phyloP scores from a whole-genome alignment of 2,797 vertebrate genomes.

The Meda fulgida region DNA sequence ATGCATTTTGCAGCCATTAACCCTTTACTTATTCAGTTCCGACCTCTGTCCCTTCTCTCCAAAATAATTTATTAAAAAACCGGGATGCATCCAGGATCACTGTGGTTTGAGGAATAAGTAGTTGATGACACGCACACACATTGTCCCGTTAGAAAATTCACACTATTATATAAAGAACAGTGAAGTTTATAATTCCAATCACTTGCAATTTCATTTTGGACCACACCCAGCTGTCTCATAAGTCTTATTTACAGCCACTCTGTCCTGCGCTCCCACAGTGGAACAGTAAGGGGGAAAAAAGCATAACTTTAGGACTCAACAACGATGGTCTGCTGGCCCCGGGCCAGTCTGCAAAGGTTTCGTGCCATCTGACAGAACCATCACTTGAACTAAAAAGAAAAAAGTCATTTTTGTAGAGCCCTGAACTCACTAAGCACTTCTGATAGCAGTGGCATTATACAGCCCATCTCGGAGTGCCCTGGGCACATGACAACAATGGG shows the following conservation, averaged over 20 bases:
- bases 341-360: not conserved
- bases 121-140: not conserved
- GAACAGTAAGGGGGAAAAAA: not conserved
- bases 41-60: not conserved
- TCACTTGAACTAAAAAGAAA: conserved; percentile 4
- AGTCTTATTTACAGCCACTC: conserved; percentile 19
- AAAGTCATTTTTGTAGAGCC: not conserved
- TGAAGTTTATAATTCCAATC: conserved; percentile 51
- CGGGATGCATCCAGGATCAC: not conserved
- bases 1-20: conserved; percentile 6
- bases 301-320: conserved; percentile 3
- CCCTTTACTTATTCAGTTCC: not conserved
- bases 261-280: not conserved
- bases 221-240: conserved; percentile 31
- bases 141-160: not conserved
- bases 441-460: conserved; percentile 22
- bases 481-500: conserved; percentile 9
- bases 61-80: conserved; percentile 2
- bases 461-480: not conserved
- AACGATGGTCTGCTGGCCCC: not conserved
- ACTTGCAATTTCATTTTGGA: conserved; percentile 45
- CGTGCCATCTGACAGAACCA: not conserved
- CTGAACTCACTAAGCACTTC: conserved; percentile 1
- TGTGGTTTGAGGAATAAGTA: not conserved
- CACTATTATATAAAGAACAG: conserved; percentile 41